Evolutionary conservation across 2,113 vertebrate genomes (phyloP).

Genomic region (Siniperca chuatsi): DNA sequence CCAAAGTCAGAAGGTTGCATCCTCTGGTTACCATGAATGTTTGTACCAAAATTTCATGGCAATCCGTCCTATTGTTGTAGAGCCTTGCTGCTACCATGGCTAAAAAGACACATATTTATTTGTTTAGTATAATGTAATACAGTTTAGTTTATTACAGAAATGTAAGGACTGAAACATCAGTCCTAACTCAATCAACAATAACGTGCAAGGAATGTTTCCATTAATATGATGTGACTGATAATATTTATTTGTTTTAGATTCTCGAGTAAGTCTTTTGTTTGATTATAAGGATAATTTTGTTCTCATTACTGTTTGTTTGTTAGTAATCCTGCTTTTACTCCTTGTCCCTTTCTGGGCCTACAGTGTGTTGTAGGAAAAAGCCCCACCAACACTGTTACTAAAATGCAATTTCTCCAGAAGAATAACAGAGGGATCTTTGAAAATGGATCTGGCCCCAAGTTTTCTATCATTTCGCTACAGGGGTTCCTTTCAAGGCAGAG

Average conservation of each 20-base stretch:
- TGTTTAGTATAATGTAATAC: background rate
- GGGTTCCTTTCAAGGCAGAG: constrained; percentile 16
- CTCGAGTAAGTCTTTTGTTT: background rate
- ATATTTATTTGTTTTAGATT: background rate
- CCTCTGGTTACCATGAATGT: background rate
- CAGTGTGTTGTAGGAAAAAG: background rate
- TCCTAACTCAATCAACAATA: background rate
- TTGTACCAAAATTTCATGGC: background rate
- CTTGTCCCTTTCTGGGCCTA: background rate
- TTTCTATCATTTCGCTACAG: constrained; percentile 20
- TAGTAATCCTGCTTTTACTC: background rate
- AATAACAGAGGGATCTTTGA: constrained; percentile 1
- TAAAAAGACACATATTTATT: background rate
- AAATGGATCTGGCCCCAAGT: constrained; percentile 17
- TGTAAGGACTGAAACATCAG: background rate
- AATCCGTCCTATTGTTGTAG: background rate
- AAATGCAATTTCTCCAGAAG: constrained; percentile 11
- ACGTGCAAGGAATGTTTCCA: background rate
- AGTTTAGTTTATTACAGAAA: background rate
- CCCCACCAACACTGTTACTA: background rate
- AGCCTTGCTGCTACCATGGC: background rate
- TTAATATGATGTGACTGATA: background rate
- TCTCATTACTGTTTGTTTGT: background rate
- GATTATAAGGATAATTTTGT: background rate
- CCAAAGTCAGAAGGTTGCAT: background rate